Evolutionary conservation across 2,888 invertebrate species (phyloP).

Genomic region (Poecilus cupreus): DNA sequence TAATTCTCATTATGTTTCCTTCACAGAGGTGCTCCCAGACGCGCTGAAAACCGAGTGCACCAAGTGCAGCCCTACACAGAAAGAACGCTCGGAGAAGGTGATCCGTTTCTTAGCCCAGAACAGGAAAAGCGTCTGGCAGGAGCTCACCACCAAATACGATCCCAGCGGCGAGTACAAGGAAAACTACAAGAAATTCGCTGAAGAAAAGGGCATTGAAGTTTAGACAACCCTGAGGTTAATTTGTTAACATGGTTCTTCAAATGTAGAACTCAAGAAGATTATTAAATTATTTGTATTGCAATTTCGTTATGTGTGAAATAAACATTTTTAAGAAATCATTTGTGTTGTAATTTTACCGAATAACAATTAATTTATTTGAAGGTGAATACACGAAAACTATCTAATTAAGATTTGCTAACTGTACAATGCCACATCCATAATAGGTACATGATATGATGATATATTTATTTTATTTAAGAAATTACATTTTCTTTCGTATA

Average conservation of each 20-base stretch:
- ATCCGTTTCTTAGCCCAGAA: conserved; percentile 79
- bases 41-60: conserved; percentile 79
- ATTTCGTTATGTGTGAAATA: not conserved
- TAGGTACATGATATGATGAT: too few relatives aligned
- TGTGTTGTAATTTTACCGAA: too few relatives aligned
- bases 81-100: conserved; percentile 77
- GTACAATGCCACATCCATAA: too few relatives aligned
- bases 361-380: too few relatives aligned
- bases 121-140: conserved; percentile 78
- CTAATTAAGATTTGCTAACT: too few relatives aligned
- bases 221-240: not conserved
- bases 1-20: not conserved
- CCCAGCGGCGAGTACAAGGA: conserved; percentile 78
- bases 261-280: not conserved
- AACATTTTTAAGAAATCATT: not conserved
- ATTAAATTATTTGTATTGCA: not conserved
- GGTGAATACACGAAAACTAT: too few relatives aligned
- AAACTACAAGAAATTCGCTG: conserved; percentile 78
- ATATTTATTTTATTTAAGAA: too few relatives aligned
- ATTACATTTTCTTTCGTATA: too few relatives aligned
- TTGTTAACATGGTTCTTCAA: not conserved
- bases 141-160: conserved; percentile 80
- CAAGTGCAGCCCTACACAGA: conserved; percentile 81
- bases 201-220: conserved; percentile 73
- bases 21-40: conserved; percentile 76